Evolutionary conservation across 2,888 invertebrate species (phyloP).

Genomic region (Augochlorella aurata): DNA sequence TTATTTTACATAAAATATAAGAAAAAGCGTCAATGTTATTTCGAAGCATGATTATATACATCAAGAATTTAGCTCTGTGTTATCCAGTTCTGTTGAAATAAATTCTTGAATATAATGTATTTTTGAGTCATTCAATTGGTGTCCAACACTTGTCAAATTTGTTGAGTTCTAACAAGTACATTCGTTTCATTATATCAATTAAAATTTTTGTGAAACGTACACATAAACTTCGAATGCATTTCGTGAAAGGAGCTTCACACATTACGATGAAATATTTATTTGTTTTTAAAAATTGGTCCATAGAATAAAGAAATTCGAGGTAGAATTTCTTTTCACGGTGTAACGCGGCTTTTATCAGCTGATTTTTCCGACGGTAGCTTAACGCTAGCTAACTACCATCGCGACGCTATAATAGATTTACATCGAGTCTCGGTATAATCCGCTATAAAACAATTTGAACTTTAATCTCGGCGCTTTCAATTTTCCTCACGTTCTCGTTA

Average conservation of each 20-base stretch:
- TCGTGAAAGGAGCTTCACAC: no score
- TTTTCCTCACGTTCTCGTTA: conserved; percentile 17
- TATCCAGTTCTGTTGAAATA: not conserved
- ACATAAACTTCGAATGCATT: no score
- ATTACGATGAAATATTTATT: no score
- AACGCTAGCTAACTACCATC: not conserved
- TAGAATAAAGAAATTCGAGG: not conserved
- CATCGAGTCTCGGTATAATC: conserved; percentile 5
- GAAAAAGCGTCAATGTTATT: no score
- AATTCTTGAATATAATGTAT: not conserved
- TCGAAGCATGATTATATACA: no score
- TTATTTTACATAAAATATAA: no score
- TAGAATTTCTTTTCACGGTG: not conserved
- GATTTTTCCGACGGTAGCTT: not conserved
- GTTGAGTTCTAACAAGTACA: no score
- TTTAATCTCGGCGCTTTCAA: conserved; percentile 15
- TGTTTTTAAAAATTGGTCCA: no score
- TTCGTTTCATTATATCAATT: no score
- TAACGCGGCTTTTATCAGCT: not conserved
- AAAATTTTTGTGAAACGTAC: no score
- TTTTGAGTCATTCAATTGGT: not conserved
- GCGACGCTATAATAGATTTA: not conserved
- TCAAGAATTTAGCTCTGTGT: not conserved
- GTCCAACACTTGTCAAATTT: no score
- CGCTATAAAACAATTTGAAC: conserved; percentile 8